Evolutionary conservation across 2,888 invertebrate species (phyloP), one percentile per base, ranked within the genome.

Genomic region (Lithosia quadra): DNA sequence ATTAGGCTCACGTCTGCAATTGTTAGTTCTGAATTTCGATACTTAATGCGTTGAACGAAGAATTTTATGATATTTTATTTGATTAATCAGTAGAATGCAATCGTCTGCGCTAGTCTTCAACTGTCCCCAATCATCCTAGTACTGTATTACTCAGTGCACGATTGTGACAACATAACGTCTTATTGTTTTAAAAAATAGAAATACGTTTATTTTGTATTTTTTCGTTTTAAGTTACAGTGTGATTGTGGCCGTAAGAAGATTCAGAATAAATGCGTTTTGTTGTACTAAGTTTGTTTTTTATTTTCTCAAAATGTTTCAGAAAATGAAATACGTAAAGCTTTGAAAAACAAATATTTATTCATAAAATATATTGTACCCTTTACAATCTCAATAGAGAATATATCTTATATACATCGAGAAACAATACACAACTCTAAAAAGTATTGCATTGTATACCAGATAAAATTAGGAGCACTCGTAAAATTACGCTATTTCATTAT

Each of bases 301-400:
- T 39, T 55, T 58, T 24, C 11, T 53, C 21, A 2, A 18, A 69
- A 60, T 62, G 65, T 58, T 64, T 63, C 10, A 63, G 65, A 58
- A 55, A 11, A n/a, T 21, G 49, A 62, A 58, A 68, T 63, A 70
- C 43, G 49, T n/a, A 68, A 65, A 62, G 58, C 69, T 73, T 67
- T 56, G 77, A 81, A 84, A 86, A 87, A 84, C 84, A 88, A 86
- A 87, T 82, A 82, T 89, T 67, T 91, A 90, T 90, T 89, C 90
- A 91, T 83, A 91, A 92, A 93, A 92, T 90, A 92, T 79, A 87
- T 75, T 86, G 82, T 86, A 90, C 83, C 86, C 86, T 88, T 83
- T 89, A 89, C 86, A 88, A 86, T 90, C 92, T 92, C 93, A 93
- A 93, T 88, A 93, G 93, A 93, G 92, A 91, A 82, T 80, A 82